Percentiles rank a stretch among this genome's conserved stretches.
Conservation (phyloP, 2,888 invertebrate genomes). For the Morpho achilles region DNA sequence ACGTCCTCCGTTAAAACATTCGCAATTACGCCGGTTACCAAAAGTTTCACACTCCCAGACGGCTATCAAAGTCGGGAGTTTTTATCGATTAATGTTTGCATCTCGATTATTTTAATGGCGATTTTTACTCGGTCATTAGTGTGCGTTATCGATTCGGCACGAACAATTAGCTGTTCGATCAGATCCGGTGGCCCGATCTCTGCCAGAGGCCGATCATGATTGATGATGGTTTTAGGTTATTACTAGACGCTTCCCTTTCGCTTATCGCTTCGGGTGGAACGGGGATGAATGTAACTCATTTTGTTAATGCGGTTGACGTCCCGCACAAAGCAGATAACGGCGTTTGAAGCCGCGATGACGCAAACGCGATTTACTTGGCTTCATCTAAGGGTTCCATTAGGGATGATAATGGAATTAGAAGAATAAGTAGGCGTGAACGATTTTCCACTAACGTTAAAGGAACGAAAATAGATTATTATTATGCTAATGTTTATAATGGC, state of each 20-base stretch:
- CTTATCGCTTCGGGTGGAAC: conserved; percentile 35
- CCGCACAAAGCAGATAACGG: conserved; percentile 54
- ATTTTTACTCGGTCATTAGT: conserved; percentile 55
- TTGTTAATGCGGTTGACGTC: conserved; percentile 51
- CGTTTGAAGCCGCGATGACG: conserved; percentile 37
- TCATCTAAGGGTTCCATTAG: conserved; percentile 31
- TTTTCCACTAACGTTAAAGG: conserved; percentile 20
- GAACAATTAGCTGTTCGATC: conserved; percentile 59
- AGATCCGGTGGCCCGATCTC: conserved; percentile 38
- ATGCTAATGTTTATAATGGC: conserved; percentile 9
- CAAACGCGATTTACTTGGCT: conserved; percentile 34
- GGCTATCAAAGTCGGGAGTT: conserved; percentile 16
- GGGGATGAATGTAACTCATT: conserved; percentile 48
- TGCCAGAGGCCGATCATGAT: conserved; percentile 57
- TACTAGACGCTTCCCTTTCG: conserved; percentile 32
- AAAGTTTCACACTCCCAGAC: conserved; percentile 24
- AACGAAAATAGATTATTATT: conserved; percentile 21
- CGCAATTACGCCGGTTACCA: conserved; percentile 18
- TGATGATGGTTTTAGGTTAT: conserved; percentile 61
- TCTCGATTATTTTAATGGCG: conserved; percentile 50
- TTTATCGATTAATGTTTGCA: conserved; percentile 22
- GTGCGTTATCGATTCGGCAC: conserved; percentile 54
- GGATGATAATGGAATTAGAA: conserved; percentile 30
- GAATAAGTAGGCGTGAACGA: conserved; percentile 27
- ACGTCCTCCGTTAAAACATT: conserved; percentile 18